Evolutionary conservation across 1,140 invertebrate genomes (phyloP), one percentile per base, ranked within the genome.

Genomic region (Aphidius gifuensis): DNA sequence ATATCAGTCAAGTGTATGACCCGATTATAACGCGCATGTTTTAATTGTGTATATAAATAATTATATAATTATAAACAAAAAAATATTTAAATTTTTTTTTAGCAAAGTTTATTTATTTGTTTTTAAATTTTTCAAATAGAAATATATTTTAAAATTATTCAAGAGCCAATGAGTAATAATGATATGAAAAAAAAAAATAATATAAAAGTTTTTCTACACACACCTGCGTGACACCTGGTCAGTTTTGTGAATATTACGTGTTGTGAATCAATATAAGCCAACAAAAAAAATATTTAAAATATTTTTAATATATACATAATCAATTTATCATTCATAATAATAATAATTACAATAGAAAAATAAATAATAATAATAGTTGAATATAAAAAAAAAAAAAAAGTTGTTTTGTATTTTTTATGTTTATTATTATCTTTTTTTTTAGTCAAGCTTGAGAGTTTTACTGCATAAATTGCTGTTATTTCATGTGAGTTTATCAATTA

Each of bases 381-480:
- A n/a, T n/a, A n/a, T n/a, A n/a, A n/a, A n/a, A n/a, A n/a, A n/a
- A n/a, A n/a, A 23, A 2, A 23, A 23, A 23, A 23, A 23, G 3
- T 23, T 23, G 23, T 23, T 23, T 23, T 23, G 23, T 23, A 23
- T 23, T 2, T 23, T 23, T 23, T 23, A 23, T 23, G 1, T 2
- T 23, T 23, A 23, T 23, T 23, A 23, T 23, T 23, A 23, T 23
- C 3, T 23, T 23, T 2, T 23, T 23, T 23, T 1, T 23, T 23
- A 23, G 1, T 23, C 23, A 23, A 23, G 1, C 23, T 23, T 23
- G 23, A 23, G 3, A 23, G 3, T 23, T 65, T 71, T 70, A 64
- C 74, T 75, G 71, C 72, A 80, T 80, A 77, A 80, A 68, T 68
- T 79, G 77, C 76, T 80, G 77, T 69, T 77, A 76, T 62, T 78